Conservation (phyloP, 2,797 vertebrate species). For the Scarus forsteni region DNA sequence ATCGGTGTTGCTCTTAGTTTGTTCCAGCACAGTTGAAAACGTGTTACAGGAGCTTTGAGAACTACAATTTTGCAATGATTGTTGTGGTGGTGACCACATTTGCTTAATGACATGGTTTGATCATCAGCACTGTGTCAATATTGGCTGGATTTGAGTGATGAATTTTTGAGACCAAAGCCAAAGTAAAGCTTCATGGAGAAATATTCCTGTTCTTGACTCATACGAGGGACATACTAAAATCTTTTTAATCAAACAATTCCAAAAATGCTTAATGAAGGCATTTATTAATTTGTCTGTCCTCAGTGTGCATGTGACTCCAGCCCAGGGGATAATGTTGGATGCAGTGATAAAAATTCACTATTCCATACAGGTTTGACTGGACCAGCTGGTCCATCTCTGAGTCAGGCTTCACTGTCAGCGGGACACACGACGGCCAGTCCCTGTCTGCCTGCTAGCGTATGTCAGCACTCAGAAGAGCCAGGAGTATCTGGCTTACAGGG, state of each 20-base stretch:
- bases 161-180: too few species aligned
- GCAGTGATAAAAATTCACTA: constrained; percentile 18
- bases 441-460: constrained; percentile 57
- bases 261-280: constrained; percentile 12
- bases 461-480: constrained; percentile 49
- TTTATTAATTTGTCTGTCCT: constrained; percentile 26
- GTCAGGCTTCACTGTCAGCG: constrained; percentile 54
- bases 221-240: not conserved
- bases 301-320: constrained; percentile 20
- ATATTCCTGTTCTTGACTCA: not conserved
- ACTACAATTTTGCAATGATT: too few species aligned
- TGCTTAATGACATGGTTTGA: too few species aligned
- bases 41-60: too few species aligned
- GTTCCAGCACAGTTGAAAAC: too few species aligned
- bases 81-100: too few species aligned
- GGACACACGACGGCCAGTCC: constrained; percentile 43
- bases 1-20: too few species aligned
- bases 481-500: constrained; percentile 43
- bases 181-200: not conserved
- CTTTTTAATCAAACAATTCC: constrained; percentile 8
- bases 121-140: too few species aligned
- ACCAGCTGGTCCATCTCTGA: constrained; percentile 66
- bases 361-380: constrained; percentile 44
- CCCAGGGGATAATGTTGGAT: constrained; percentile 30
- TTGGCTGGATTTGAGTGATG: too few species aligned